Conservation (phyloP, 1,140 invertebrate species). For the Mycetomoellerius zeteki region DNA sequence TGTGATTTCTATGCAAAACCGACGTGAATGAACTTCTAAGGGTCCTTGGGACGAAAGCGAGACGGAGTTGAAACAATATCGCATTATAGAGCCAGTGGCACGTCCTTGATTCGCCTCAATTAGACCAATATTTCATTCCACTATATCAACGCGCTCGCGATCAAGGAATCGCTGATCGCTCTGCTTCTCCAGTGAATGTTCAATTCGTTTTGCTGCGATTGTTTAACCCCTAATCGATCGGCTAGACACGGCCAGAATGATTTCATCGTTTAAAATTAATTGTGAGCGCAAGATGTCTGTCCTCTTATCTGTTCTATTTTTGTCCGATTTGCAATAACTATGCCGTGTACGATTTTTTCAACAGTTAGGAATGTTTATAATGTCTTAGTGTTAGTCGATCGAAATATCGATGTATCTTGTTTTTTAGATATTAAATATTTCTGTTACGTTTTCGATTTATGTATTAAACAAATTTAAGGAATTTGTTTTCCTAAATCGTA, state of each 20-base stretch:
- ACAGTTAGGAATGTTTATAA: background rate
- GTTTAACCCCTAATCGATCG: constrained; percentile 23
- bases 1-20: constrained; percentile 21
- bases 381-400: background rate
- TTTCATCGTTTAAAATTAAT: constrained; percentile 36
- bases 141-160: constrained; percentile 7
- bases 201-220: constrained; percentile 47
- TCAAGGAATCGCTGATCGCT: constrained; percentile 6
- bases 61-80: constrained; percentile 21
- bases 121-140: constrained; percentile 49
- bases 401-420: background rate
- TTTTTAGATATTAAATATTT: background rate
- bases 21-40: constrained; percentile 49
- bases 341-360: too few species aligned
- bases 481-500: background rate
- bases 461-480: background rate
- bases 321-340: background rate
- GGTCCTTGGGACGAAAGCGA: constrained; percentile 47
- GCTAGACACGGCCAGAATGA: background rate
- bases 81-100: background rate
- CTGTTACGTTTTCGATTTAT: background rate
- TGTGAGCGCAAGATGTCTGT: background rate
- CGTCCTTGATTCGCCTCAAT: constrained; percentile 54
- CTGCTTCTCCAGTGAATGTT: constrained; percentile 14
- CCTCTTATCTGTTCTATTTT: constrained; percentile 19